Percentiles rank a stretch among this genome's conserved stretches.
Evolutionary conservation across 1,140 invertebrate species (phyloP).

Genomic region (Macrostomum lignano): DNA sequence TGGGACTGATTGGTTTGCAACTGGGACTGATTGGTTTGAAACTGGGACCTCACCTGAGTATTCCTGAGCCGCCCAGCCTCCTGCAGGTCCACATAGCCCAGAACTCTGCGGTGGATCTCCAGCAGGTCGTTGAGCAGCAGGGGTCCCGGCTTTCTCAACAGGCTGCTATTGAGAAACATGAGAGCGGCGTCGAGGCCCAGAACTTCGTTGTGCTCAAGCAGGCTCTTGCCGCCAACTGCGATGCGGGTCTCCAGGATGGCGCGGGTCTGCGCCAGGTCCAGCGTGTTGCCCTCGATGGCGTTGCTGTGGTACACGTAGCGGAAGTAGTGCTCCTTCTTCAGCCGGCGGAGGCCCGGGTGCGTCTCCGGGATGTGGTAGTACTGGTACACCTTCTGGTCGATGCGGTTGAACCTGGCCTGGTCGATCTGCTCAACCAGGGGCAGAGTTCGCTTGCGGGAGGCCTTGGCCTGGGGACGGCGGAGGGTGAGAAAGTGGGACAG

Average conservation of each 20-base stretch:
- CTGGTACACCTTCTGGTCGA: constrained; percentile 55
- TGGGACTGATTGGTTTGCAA: too few relatives aligned
- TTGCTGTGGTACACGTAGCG: constrained; percentile 87
- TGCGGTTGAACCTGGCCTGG: constrained; percentile 40
- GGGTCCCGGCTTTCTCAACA: constrained; percentile 36
- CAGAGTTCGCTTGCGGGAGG: too few relatives aligned
- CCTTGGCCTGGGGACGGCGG: too few relatives aligned
- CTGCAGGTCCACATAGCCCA: constrained; percentile 51
- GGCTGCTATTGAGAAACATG: constrained; percentile 69
- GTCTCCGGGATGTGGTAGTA: constrained; percentile 49
- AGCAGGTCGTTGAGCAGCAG: constrained; percentile 57
- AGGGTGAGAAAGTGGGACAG: too few relatives aligned
- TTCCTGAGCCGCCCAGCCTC: constrained; percentile 28
- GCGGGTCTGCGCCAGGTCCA: constrained; percentile 66
- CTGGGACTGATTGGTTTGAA: too few relatives aligned
- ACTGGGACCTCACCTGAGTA: too few relatives aligned
- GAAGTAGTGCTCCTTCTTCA: constrained; percentile 74
- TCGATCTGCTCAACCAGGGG: constrained; percentile 67
- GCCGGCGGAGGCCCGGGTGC: constrained; percentile 44
- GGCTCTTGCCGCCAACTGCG: constrained; percentile 65
- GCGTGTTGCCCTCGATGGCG: constrained; percentile 83
- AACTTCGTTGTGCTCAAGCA: constrained; percentile 86
- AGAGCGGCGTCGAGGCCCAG: constrained; percentile 54
- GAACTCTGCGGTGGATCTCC: constrained; percentile 60
- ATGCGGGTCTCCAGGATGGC: constrained; percentile 68